These are phyloP conservation scores for Balaeniceps rex DNA, from an alignment of 2,113 vertebrate genomes.

Conservation along the genomic window DNA sequence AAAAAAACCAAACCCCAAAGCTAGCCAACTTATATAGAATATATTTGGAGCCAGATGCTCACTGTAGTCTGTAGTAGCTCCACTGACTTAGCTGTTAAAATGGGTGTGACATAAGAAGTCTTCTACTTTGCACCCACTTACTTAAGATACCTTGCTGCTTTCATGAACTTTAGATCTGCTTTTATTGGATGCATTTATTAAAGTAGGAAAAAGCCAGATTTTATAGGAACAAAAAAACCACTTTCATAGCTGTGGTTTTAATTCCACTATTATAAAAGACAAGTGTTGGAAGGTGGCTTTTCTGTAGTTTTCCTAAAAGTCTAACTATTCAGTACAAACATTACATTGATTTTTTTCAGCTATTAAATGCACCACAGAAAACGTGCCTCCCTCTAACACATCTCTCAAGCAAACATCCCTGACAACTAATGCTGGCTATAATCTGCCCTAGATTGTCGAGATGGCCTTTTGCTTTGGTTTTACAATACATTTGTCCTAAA, in stretches of 20 bases:
- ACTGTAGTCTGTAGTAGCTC: neutral
- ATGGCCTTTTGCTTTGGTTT: neutral
- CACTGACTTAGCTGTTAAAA: neutral
- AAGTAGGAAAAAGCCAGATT: neutral
- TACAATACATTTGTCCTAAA: neutral
- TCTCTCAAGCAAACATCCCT: neutral
- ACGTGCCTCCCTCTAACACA: neutral
- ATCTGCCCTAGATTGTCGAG: neutral
- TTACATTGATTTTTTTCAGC: neutral
- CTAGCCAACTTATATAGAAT: neutral
- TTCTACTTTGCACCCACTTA: neutral
- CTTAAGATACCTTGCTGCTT: neutral
- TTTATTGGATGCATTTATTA: neutral
- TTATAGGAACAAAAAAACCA: neutral
- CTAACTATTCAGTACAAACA: neutral
- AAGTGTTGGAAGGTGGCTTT: neutral
- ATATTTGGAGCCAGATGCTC: neutral
- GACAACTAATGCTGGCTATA: neutral
- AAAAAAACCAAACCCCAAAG: neutral
- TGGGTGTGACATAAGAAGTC: neutral
- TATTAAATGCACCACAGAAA: neutral
- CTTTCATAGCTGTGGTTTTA: neutral
- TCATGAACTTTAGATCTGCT: neutral
- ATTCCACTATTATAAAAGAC: neutral
- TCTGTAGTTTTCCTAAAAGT: neutral